A percentile compares a stretch with the other conserved stretches of the same genome.
Conservation (phyloP, 2,797 vertebrate species). For the Bucorvus abyssinicus region DNA sequence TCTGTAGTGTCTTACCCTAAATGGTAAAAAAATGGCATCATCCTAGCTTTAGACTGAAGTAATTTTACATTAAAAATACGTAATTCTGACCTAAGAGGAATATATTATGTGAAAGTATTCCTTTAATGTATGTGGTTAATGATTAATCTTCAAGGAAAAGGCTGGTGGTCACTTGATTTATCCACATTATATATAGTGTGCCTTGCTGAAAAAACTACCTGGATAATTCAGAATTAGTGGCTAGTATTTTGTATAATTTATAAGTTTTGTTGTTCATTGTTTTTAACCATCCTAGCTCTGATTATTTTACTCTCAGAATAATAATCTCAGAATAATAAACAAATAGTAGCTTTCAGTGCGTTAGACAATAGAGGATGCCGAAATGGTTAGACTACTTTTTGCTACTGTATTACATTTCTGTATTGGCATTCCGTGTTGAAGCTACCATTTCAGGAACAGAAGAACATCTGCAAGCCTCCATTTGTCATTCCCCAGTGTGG, state of each 20-base stretch:
- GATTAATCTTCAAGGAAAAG: neutral
- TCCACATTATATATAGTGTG: neutral
- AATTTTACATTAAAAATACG: neutral
- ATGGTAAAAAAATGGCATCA: neutral
- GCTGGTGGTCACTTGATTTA: neutral
- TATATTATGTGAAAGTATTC: neutral
- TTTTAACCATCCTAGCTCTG: neutral
- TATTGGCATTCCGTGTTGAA: neutral
- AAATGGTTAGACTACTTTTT: neutral
- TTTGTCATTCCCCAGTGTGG: neutral
- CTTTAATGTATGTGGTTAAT: neutral
- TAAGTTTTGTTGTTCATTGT: neutral
- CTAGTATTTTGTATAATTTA: neutral
- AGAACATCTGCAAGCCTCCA: neutral
- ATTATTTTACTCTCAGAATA: neutral
- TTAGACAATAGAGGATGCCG: neutral
- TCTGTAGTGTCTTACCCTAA: constrained; percentile 22
- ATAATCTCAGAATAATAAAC: neutral
- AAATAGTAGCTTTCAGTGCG: neutral
- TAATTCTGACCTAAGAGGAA: neutral
- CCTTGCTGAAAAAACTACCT: neutral
- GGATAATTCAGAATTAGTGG: neutral
- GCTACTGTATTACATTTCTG: neutral
- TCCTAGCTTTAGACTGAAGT: neutral
- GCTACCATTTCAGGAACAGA: neutral